These are phyloP conservation scores for Hypsopygia costalis DNA, from an alignment of 2,888 invertebrate species.

Conservation along the genomic window DNA sequence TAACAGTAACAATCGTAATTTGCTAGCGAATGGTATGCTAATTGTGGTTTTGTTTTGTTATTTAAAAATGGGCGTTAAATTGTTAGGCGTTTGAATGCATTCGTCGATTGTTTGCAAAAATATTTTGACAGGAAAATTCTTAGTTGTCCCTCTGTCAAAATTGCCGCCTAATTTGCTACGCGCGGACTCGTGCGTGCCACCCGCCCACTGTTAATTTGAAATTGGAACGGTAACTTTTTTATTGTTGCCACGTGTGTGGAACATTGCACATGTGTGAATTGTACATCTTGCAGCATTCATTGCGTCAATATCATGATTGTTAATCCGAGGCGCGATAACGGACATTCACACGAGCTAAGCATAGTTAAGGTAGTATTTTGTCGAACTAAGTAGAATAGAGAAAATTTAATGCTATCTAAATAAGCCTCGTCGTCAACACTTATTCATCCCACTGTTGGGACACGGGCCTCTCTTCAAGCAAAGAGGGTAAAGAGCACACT, in stretches of 20 bases:
- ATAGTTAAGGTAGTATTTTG: no score
- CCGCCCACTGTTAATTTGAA: constrained; percentile 64
- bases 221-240: constrained; percentile 71
- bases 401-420: no score
- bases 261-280: constrained; percentile 29
- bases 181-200: constrained; percentile 35
- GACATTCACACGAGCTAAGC: no score
- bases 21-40: constrained; percentile 71
- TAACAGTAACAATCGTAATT: constrained; percentile 28
- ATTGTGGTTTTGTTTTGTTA: constrained; percentile 79
- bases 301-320: no score
- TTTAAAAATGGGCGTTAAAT: constrained; percentile 47
- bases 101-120: constrained; percentile 74
- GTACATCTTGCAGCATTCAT: no score
- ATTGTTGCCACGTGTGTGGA: constrained; percentile 61
- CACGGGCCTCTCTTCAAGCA: no score
- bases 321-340: no score
- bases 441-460: no score
- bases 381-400: no score
- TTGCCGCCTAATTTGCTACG: constrained; percentile 60
- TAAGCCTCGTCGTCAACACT: no score
- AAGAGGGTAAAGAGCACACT: no score
- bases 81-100: constrained; percentile 32
- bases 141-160: constrained; percentile 64
- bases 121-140: constrained; percentile 77